These are phyloP conservation scores for Malacoraja senta DNA, from an alignment of 2,797 vertebrate species.

Conservation along the genomic window DNA sequence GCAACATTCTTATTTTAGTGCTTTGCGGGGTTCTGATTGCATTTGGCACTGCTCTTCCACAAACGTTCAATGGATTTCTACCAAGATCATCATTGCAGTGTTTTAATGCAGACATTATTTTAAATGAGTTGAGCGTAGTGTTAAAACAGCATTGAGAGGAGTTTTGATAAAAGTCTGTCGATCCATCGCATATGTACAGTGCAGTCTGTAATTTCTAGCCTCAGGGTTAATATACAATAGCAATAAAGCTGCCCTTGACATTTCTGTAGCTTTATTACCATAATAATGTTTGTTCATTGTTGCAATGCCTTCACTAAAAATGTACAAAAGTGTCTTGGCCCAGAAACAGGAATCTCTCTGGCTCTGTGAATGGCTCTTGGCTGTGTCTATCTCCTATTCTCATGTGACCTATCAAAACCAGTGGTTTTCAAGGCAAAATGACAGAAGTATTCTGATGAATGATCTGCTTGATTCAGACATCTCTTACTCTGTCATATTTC, in stretches of 20 bases:
- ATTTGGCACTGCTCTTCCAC: background rate
- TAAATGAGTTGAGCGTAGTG: background rate
- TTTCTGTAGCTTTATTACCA: constrained; percentile 13
- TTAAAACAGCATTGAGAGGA: constrained; percentile 15
- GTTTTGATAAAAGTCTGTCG: background rate
- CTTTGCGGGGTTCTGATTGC: background rate
- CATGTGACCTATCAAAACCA: background rate
- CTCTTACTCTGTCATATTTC: background rate
- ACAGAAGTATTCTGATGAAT: background rate
- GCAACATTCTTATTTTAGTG: background rate
- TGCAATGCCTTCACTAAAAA: background rate
- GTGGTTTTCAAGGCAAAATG: background rate
- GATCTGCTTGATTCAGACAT: background rate
- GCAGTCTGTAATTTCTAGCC: background rate
- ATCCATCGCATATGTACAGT: background rate
- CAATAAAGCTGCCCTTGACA: constrained; percentile 32
- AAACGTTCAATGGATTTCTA: constrained; percentile 16
- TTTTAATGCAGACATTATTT: constrained; percentile 12
- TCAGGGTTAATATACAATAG: constrained; percentile 1
- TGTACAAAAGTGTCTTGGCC: background rate
- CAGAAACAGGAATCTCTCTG: constrained; percentile 17
- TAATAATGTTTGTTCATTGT: constrained; percentile 15
- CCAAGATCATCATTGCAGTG: background rate
- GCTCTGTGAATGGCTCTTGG: background rate
- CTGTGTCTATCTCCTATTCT: background rate